Evolutionary conservation across 2,113 vertebrate species (phyloP), one percentile per base, ranked within the genome.

Genomic region (Prolemur simus): DNA sequence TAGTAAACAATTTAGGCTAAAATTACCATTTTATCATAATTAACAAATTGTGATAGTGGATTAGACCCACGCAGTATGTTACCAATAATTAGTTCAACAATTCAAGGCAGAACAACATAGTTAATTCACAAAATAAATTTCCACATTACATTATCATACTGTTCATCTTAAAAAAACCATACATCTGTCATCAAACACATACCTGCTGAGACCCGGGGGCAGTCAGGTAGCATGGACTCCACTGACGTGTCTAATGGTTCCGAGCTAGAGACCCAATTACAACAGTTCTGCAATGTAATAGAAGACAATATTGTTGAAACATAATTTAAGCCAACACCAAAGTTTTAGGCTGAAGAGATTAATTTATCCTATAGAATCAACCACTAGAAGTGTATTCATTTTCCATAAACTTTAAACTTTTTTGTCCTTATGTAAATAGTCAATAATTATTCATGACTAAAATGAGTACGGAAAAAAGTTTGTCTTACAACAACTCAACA

Each of bases 151-250:
- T 63, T 49, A 60, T 42, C 15, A 60, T 54, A 74, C 74, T 88
- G 86, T 84, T 60, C 3, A 68, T 37, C 78, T 78, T 64, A 39
- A 63, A 74, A 82, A 69, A 45, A 85, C 18, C n/a, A 56, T 21
- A 84, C 11, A 82, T 64, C 10, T 66, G 68, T 45, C 29, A 93
- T 89, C 69, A 85, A 91, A 14, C 6, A 96, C 89, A 0, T 99
- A 99, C 99, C 99, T 99, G 99, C 99, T 98, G 99, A 99, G 96
- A 99, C 99, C 27, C 99, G 98, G 47, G 99, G 99, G 94, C 99
- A 99, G 97, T 99, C 99, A 0, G 99, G 99, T 85, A 99, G 98
- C 99, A 99, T 99, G 95, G 99, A 99, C 66, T 99, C 99, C 98
- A 99, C 99, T 0, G 98, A 98, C 0, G 99, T 99, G 97, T 99